Conservation (phyloP, 2,113 vertebrate genomes). For the Sinocyclocheilus maitianheensis region DNA sequence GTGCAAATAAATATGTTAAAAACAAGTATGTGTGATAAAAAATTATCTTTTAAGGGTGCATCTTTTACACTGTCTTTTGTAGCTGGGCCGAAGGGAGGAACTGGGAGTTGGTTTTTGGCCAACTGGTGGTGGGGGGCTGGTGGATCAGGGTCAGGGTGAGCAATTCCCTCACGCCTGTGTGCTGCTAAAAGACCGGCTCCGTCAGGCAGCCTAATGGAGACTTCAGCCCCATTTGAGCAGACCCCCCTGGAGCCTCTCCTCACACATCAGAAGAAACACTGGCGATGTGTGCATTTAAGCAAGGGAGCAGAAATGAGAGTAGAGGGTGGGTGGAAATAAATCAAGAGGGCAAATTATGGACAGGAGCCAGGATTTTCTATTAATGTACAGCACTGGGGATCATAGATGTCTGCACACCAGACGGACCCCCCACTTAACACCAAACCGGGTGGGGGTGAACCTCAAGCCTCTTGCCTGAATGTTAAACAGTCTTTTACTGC, state of each 20-base stretch:
- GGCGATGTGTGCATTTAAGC: conserved; percentile 38
- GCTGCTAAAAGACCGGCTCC: conserved; percentile 40
- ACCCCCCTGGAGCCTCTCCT: conserved; percentile 53
- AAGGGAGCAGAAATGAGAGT: conserved; percentile 23
- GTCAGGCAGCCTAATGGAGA: conserved; percentile 69
- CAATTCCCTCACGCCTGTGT: conserved; percentile 57
- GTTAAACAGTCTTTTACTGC: conserved; percentile 46
- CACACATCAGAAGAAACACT: conserved; percentile 55
- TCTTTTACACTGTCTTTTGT: conserved; percentile 24
- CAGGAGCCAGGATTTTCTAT: conserved; percentile 47
- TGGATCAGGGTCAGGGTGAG: conserved; percentile 37
- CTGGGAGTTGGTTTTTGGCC: conserved; percentile 1
- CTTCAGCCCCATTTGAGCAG: conserved; percentile 65
- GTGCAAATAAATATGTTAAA: neutral
- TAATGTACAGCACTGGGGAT: conserved; percentile 49
- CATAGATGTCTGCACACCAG: conserved; percentile 47
- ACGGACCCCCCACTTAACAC: conserved; percentile 56
- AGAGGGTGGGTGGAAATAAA: conserved; percentile 12
- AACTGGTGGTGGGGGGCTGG: conserved; percentile 3
- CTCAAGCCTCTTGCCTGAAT: conserved; percentile 23
- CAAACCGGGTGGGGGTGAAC: neutral
- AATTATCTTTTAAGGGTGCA: neutral
- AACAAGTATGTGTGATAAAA: neutral
- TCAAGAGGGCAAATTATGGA: conserved; percentile 13
- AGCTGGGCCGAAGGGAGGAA: neutral